Evolutionary conservation across 2,113 vertebrate species (phyloP).

Genomic region (Philantomba maxwellii): DNA sequence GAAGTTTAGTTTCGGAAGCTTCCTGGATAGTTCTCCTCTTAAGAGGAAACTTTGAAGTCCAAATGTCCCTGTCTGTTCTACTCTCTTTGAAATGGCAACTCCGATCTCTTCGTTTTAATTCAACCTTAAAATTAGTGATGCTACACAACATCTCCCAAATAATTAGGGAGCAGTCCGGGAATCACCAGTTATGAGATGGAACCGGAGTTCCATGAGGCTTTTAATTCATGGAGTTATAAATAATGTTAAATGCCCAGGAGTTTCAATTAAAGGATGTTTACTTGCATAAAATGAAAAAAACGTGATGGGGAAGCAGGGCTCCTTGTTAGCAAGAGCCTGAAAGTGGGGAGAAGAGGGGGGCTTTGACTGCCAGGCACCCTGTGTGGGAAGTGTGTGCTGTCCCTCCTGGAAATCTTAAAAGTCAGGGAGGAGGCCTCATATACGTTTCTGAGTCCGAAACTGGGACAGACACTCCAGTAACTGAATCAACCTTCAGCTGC

Average conservation of each 20-base stretch:
- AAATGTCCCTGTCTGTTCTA: accelerated
- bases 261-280: conserved; percentile 57
- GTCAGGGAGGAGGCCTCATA: background rate
- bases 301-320: background rate
- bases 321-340: background rate
- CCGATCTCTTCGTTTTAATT: accelerated
- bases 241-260: conserved; percentile 46
- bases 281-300: background rate
- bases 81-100: background rate
- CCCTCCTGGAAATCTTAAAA: background rate
- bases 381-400: accelerated
- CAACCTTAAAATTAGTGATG: background rate
- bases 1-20: background rate
- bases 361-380: accelerated
- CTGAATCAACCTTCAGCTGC: background rate
- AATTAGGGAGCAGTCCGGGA: background rate
- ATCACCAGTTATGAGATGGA: background rate
- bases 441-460: background rate
- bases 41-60: background rate
- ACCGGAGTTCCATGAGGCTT: background rate
- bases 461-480: background rate
- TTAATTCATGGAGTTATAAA: conserved; percentile 38
- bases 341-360: background rate
- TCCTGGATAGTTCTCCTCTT: accelerated
- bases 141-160: background rate